Evolutionary conservation across 2,888 invertebrate genomes (phyloP).

Genomic region (Acleris sparsana): DNA sequence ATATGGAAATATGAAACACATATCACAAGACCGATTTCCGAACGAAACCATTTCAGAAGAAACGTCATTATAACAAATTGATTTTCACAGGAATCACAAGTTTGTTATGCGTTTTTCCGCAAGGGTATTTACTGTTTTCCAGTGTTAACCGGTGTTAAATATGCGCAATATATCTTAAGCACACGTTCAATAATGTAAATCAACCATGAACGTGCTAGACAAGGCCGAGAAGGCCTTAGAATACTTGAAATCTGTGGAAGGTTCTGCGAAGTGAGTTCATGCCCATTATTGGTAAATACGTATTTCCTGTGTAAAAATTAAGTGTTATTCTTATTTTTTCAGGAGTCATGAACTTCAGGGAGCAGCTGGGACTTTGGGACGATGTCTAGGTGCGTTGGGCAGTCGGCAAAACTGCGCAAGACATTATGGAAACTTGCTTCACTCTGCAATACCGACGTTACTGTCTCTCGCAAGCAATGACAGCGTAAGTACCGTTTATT

Average conservation of each 20-base stretch:
- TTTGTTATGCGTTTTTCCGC: conserved; percentile 45
- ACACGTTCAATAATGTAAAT: conserved; percentile 45
- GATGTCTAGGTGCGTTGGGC: conserved; percentile 74
- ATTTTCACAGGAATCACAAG: conserved; percentile 57
- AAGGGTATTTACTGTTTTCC: conserved; percentile 47
- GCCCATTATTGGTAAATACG: conserved; percentile 37
- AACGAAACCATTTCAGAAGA: conserved; percentile 22
- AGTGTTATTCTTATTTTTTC: conserved; percentile 29
- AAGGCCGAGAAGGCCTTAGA: conserved; percentile 79
- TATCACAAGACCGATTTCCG: conserved; percentile 11
- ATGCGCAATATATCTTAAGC: conserved; percentile 45
- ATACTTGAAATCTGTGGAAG: conserved; percentile 70
- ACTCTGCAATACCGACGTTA: conserved; percentile 69
- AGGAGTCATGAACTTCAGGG: conserved; percentile 76
- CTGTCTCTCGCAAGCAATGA: conserved; percentile 75
- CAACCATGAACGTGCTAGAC: conserved; percentile 75
- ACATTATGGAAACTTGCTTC: conserved; percentile 73
- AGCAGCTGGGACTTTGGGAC: conserved; percentile 72
- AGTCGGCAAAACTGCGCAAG: conserved; percentile 70
- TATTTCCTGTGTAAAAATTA: conserved; percentile 30
- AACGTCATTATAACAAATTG: conserved; percentile 48
- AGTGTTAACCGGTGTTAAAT: conserved; percentile 46
- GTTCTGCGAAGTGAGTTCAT: conserved; percentile 65
- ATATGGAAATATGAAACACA: not conserved
- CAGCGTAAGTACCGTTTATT: conserved; percentile 63